phyloP scores from a whole-genome alignment of 2,888 invertebrate genomes.

The Pyrochroa serraticornis region DNA sequence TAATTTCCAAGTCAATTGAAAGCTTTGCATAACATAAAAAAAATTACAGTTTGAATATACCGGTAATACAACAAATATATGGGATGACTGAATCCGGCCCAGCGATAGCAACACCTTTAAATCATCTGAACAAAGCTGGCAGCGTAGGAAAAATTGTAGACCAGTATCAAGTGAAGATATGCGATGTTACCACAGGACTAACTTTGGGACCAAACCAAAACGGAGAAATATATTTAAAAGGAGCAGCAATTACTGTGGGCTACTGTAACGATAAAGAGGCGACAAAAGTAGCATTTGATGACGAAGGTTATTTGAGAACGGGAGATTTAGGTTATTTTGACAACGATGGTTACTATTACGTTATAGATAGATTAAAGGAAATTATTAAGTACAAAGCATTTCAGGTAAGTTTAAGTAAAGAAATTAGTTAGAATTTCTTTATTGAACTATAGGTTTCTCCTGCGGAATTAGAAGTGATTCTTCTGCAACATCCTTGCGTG shows the following conservation, averaged over 20 bases:
- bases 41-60: slow-evolving; percentile 5
- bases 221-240: slow-evolving; percentile 84
- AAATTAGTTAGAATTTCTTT: background rate
- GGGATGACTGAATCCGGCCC: slow-evolving; percentile 52
- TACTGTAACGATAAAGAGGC: slow-evolving; percentile 74
- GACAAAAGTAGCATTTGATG: slow-evolving; percentile 67
- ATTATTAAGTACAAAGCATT: slow-evolving; percentile 87
- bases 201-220: slow-evolving; percentile 64
- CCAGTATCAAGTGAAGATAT: slow-evolving; percentile 66
- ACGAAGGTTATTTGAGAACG: slow-evolving; percentile 74
- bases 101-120: slow-evolving; percentile 53
- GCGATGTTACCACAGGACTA: slow-evolving; percentile 65
- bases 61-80: slow-evolving; percentile 23
- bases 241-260: slow-evolving; percentile 68
- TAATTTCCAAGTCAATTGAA: too few species aligned
- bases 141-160: slow-evolving; percentile 67
- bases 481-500: slow-evolving; percentile 72
- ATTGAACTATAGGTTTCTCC: slow-evolving; percentile 70
- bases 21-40: too few species aligned
- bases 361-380: slow-evolving; percentile 84
- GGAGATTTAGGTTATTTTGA: slow-evolving; percentile 69
- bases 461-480: slow-evolving; percentile 80
- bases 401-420: slow-evolving; percentile 63
- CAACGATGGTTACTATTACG: slow-evolving; percentile 73
- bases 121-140: slow-evolving; percentile 57